These are phyloP conservation scores for Equus przewalskii DNA, from an alignment of 2,113 vertebrate species.

Conservation along the genomic window DNA sequence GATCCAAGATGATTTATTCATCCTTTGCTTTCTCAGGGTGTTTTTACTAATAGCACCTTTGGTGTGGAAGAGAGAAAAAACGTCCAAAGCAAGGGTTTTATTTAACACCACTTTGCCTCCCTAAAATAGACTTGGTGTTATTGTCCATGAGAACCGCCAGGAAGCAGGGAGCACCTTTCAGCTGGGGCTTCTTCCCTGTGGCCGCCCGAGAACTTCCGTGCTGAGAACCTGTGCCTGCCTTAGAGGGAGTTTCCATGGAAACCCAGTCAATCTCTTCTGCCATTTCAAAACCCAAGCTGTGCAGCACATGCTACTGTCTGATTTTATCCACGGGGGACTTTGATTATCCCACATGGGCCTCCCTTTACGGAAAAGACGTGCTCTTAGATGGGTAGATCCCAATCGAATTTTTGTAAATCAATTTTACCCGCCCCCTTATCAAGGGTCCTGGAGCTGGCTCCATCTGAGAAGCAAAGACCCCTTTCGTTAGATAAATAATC, in stretches of 20 bases:
- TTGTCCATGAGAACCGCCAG: not conserved
- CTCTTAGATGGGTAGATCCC: not conserved
- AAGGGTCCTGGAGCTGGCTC: not conserved
- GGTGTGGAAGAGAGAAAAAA: not conserved
- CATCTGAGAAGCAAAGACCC: not conserved
- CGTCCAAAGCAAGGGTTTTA: not conserved
- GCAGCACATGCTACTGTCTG: not conserved
- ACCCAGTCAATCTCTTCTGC: constrained; percentile 46
- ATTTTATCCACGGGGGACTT: not conserved
- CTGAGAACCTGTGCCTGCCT: not conserved
- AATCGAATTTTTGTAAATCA: accelerated
- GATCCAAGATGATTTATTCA: not conserved
- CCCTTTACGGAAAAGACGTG: not conserved
- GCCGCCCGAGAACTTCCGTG: accelerated
- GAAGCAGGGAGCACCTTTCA: not conserved
- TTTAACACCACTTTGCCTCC: not conserved
- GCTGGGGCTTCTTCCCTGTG: not conserved
- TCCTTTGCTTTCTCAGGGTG: not conserved
- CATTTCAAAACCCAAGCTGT: constrained; percentile 24
- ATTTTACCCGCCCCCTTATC: not conserved
- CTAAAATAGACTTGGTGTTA: not conserved
- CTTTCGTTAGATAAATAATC: not conserved
- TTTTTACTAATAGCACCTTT: not conserved
- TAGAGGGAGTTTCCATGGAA: constrained; percentile 67
- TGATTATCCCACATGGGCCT: not conserved